phyloP scores from a whole-genome alignment of 2,888 invertebrate species.

The Calameuta idolon region DNA sequence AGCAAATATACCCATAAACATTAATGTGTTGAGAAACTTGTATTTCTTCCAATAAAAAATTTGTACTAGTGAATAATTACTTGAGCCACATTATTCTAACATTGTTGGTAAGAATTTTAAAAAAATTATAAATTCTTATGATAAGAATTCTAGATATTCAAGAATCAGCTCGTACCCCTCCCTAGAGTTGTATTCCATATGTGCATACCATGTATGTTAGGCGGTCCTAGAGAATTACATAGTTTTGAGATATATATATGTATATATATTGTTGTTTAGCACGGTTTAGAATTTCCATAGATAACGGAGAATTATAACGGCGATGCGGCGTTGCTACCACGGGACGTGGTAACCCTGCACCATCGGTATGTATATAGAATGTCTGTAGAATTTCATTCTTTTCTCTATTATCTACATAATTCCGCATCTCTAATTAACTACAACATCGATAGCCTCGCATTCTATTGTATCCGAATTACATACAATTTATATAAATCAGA shows the following conservation, averaged over 20 bases:
- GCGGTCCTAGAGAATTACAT: slow-evolving; percentile 54
- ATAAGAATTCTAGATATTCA: not conserved
- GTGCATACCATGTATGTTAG: slow-evolving; percentile 46
- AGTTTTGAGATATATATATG: slow-evolving; percentile 56
- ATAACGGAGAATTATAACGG: slow-evolving; percentile 64
- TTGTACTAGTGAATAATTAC: not conserved
- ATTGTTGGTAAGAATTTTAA: not conserved
- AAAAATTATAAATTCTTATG: not conserved
- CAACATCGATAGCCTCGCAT: not conserved
- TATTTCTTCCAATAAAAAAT: not conserved
- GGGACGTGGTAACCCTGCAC: slow-evolving; percentile 28
- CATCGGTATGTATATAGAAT: not conserved
- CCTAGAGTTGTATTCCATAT: slow-evolving; percentile 34
- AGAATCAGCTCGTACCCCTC: slow-evolving; percentile 34
- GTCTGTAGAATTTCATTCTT: not conserved
- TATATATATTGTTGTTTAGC: slow-evolving; percentile 58
- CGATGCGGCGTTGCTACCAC: slow-evolving; percentile 36
- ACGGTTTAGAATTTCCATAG: slow-evolving; percentile 65
- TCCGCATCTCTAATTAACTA: not conserved
- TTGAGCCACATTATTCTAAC: not conserved
- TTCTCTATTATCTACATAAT: not conserved
- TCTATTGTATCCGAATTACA: not conserved
- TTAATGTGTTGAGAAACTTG: not conserved
- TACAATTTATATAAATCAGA: not conserved
- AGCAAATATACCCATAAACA: not conserved